phyloP scores from a whole-genome alignment of 1,140 invertebrate species.

The Plutomurus gul region DNA sequence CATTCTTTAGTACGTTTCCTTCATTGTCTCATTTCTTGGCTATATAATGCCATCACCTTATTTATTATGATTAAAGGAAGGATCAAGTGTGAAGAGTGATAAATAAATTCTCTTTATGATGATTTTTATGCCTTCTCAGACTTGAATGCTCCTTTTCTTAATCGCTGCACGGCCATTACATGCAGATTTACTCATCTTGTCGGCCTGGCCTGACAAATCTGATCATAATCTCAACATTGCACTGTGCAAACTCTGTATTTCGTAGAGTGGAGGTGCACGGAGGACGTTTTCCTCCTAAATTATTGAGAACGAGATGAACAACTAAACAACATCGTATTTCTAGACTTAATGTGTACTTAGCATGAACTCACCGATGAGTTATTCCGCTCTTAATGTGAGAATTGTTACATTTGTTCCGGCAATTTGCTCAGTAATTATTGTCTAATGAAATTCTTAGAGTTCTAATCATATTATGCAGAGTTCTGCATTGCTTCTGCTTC shows the following conservation, averaged over 20 bases:
- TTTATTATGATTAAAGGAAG: conserved; percentile 19
- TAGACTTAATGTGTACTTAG: conserved; percentile 7
- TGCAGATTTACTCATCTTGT: conserved; percentile 1
- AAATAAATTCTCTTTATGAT: conserved; percentile 15
- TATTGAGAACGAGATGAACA: conserved; percentile 17
- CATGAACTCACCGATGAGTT: conserved; percentile 2
- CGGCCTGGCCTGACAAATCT: background rate
- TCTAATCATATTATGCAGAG: background rate
- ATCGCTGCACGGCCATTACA: background rate
- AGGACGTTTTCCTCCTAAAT: conserved; percentile 6
- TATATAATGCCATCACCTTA: conserved; percentile 7
- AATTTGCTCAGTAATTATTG: background rate
- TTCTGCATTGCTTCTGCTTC: background rate
- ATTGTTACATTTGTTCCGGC: conserved; percentile 8
- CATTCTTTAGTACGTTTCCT: too few relatives aligned
- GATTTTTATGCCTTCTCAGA: conserved; percentile 1
- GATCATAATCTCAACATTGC: too few relatives aligned
- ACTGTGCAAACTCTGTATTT: too few relatives aligned
- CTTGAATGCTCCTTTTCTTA: conserved; percentile 16
- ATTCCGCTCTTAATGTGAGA: background rate
- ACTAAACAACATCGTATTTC: conserved; percentile 27
- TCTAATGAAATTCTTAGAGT: background rate
- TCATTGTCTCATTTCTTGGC: background rate
- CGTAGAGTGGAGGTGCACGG: too few relatives aligned
- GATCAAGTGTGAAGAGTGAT: conserved; percentile 19